phyloP scores from a whole-genome alignment of 2,113 vertebrate species.

The Nothocercus julius region DNA sequence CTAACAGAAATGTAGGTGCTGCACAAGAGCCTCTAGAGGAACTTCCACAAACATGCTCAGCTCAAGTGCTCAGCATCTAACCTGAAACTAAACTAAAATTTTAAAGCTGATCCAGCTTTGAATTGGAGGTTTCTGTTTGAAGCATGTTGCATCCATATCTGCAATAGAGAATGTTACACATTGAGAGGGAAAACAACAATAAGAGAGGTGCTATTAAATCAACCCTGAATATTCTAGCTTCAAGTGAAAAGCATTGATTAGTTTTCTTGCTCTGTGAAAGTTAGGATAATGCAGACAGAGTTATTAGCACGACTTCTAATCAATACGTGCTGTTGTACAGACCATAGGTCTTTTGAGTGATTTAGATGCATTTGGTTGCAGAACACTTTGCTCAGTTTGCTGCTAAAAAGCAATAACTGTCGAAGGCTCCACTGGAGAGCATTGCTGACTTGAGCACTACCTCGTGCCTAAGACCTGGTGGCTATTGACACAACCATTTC shows the following conservation, averaged over 20 bases:
- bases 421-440: neutral
- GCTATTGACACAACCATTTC: neutral
- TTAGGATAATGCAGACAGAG: neutral
- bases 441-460: neutral
- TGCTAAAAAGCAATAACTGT: neutral
- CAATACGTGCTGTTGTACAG: neutral
- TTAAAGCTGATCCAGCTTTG: neutral
- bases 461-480: neutral
- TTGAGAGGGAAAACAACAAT: neutral
- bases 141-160: neutral
- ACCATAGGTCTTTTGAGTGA: neutral
- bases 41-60: neutral
- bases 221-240: neutral
- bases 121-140: neutral
- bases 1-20: neutral
- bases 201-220: neutral
- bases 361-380: neutral
- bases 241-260: neutral
- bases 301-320: neutral
- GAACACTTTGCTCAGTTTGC: neutral
- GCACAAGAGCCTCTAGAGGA: neutral
- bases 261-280: neutral
- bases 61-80: neutral
- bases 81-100: neutral
- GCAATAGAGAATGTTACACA: neutral